Conservation (phyloP, 1,140 invertebrate species). For the Neodiprion lecontei region DNA sequence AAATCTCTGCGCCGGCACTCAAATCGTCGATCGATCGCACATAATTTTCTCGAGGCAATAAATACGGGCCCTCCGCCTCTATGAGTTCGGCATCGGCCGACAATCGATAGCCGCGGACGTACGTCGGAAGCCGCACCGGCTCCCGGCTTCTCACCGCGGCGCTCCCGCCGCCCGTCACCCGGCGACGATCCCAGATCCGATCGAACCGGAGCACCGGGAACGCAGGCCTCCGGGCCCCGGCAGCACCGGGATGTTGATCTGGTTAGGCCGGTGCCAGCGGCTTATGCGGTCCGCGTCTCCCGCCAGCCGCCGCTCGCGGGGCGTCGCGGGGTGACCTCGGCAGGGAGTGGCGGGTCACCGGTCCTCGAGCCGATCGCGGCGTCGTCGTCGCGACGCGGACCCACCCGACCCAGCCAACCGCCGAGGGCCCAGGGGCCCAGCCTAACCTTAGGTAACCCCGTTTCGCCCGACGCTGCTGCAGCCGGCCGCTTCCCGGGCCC, state of each 20-base stretch:
- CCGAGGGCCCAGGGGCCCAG: not conserved
- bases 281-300: conserved; percentile 40
- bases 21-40: not conserved
- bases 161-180: not conserved
- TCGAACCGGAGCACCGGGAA: not conserved
- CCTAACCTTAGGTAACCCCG: conserved; percentile 6
- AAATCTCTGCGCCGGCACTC: no score
- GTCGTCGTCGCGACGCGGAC: not conserved
- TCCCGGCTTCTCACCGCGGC: not conserved
- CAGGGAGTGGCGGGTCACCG: conserved; percentile 59
- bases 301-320: conserved; percentile 42
- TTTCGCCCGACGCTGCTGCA: not conserved
- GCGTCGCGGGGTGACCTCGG: conserved; percentile 54
- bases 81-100: not conserved
- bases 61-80: not conserved
- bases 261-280: conserved; percentile 52
- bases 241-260: conserved; percentile 53
- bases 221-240: not conserved
- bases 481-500: not conserved
- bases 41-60: not conserved
- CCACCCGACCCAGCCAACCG: not conserved
- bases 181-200: conserved; percentile 11
- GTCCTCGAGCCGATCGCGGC: conserved; percentile 33
- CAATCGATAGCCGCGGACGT: not conserved
- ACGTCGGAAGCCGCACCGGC: not conserved